Percentiles rank a stretch among this genome's conserved stretches.
These are phyloP conservation scores for Campoplex nolae DNA, from an alignment of 2,888 invertebrate genomes.

Conservation along the genomic window DNA sequence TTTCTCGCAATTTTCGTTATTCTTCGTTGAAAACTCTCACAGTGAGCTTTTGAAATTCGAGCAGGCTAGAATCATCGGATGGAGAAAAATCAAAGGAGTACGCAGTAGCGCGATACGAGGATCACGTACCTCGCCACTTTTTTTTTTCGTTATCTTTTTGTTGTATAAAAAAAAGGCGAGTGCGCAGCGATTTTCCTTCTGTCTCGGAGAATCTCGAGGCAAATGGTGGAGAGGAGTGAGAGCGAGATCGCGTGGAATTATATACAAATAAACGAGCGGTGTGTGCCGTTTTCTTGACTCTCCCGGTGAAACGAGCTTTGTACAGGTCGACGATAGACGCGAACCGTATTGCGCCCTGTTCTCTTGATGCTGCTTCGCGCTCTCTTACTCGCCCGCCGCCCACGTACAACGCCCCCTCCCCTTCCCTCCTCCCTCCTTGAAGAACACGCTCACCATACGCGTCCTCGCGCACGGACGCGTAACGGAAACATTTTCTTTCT, in stretches of 20 bases:
- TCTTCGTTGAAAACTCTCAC: neutral
- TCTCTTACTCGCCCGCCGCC: constrained; percentile 47
- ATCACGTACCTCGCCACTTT: neutral
- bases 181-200: neutral
- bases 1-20: neutral
- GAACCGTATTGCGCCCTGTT: constrained; percentile 51
- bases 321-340: constrained; percentile 66
- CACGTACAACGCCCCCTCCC: constrained; percentile 60
- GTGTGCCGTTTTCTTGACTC: constrained; percentile 49
- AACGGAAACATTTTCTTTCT: constrained; percentile 45
- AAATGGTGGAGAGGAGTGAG: neutral
- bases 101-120: neutral
- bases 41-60: neutral
- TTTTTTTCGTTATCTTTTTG: neutral
- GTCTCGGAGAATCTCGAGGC: neutral
- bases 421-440: constrained; percentile 43
- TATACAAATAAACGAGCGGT: constrained; percentile 12
- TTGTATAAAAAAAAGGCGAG: neutral
- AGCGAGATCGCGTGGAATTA: neutral
- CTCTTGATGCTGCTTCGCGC: constrained; percentile 24
- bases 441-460: constrained; percentile 64
- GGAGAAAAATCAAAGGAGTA: neutral
- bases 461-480: constrained; percentile 62
- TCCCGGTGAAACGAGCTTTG: constrained; percentile 42
- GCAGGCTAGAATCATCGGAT: neutral